A percentile compares a stretch with the other conserved stretches of the same genome.
Evolutionary conservation across 2,888 invertebrate genomes (phyloP).

Genomic region (Eledone cirrhosa): DNA sequence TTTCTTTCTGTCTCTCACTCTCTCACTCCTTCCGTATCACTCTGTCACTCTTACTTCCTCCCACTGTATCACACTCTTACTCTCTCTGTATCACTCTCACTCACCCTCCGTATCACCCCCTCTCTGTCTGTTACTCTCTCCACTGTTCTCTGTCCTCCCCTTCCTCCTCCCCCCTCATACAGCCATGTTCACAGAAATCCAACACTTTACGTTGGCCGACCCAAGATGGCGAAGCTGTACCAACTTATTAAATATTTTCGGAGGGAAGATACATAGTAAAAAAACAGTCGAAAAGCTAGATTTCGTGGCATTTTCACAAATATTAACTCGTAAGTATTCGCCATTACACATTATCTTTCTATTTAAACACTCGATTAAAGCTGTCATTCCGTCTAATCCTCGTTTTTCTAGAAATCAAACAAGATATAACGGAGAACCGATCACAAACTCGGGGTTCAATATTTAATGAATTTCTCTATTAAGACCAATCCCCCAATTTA

Average conservation of each 20-base stretch:
- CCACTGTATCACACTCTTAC: not conserved
- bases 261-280: slow-evolving; percentile 21
- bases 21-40: not conserved
- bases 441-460: slow-evolving; percentile 16
- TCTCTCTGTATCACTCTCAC: not conserved
- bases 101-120: not conserved
- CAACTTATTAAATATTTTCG: slow-evolving; percentile 24
- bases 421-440: not conserved
- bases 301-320: slow-evolving; percentile 9
- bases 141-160: not conserved
- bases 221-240: slow-evolving; percentile 27
- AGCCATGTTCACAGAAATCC: not conserved
- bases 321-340: slow-evolving; percentile 12
- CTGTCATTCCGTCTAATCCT: too few relatives aligned
- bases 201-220: slow-evolving; percentile 22
- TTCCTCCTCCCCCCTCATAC: not conserved
- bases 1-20: not conserved
- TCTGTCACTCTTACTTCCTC: not conserved
- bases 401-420: too few relatives aligned
- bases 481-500: not conserved
- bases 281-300: slow-evolving; percentile 19
- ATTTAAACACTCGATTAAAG: too few relatives aligned
- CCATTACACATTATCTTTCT: not conserved
- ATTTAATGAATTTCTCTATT: not conserved
- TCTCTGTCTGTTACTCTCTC: too few relatives aligned